phyloP scores from a whole-genome alignment of 64 coral and sea anemone species.

The Stylophora pistillata region DNA sequence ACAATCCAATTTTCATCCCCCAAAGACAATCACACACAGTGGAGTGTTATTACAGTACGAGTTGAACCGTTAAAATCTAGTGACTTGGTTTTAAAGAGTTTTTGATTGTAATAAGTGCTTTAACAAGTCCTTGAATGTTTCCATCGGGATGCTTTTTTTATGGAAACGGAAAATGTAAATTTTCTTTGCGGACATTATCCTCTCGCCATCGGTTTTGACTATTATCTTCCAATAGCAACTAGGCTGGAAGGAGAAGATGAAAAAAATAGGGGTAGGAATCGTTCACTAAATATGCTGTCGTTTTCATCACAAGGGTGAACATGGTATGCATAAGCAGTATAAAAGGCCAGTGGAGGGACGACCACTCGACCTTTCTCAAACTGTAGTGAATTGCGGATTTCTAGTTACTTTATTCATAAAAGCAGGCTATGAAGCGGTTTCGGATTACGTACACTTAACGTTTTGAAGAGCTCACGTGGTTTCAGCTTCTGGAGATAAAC shows the following conservation, averaged over 20 bases:
- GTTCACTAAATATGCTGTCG: not conserved
- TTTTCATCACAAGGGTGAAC: not conserved
- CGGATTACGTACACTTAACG: conserved; percentile 31
- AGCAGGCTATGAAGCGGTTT: not conserved
- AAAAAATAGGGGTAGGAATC: not conserved
- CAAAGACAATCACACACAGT: not conserved
- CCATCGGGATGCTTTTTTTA: not conserved
- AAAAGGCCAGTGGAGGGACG: not conserved
- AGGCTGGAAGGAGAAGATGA: too few species aligned
- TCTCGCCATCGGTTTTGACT: not conserved
- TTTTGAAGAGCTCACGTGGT: conserved; percentile 35
- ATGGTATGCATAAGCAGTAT: not conserved
- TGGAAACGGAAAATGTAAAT: too few species aligned
- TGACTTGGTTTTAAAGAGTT: not conserved
- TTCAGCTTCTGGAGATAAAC: not conserved
- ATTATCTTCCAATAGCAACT: not conserved
- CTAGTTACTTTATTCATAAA: not conserved
- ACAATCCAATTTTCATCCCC: not conserved
- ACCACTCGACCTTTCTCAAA: not conserved
- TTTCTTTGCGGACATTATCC: too few species aligned
- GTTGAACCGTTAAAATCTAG: not conserved
- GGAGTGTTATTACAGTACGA: not conserved
- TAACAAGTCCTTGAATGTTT: not conserved
- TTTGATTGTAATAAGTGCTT: not conserved
- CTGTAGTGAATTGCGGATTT: conserved; percentile 28